Evolutionary conservation across 2,888 invertebrate genomes (phyloP).

Genomic region (Lasioglossum villosulum): DNA sequence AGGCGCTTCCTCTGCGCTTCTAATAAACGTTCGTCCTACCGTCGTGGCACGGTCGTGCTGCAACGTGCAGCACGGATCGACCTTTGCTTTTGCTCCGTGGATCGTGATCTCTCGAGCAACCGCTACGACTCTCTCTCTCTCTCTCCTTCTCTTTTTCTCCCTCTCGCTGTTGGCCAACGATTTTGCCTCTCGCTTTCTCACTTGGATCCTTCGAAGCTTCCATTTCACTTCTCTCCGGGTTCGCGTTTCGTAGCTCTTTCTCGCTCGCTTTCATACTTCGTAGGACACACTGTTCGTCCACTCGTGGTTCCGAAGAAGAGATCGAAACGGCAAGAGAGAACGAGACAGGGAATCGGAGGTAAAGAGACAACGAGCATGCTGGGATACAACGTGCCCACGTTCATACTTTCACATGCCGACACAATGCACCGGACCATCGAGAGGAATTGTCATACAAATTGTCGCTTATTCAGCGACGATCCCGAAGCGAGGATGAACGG

Average conservation of each 20-base stretch:
- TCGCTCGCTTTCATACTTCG: constrained; percentile 30
- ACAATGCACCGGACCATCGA: constrained; percentile 75
- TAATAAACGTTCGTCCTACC: constrained; percentile 79
- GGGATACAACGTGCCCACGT: constrained; percentile 68
- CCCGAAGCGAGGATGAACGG: constrained; percentile 60
- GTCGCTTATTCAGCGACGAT: constrained; percentile 76
- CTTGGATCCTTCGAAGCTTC: constrained; percentile 2
- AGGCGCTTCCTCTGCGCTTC: constrained; percentile 82
- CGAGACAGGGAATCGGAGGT: constrained; percentile 18
- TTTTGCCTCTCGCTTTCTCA: constrained; percentile 16
- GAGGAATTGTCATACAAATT: constrained; percentile 81
- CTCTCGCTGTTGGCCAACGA: neutral
- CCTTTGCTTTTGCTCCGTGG: constrained; percentile 76
- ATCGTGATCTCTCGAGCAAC: constrained; percentile 74
- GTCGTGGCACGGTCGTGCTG: constrained; percentile 70
- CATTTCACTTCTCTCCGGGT: constrained; percentile 13
- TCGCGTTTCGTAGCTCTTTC: constrained; percentile 13
- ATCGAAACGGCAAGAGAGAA: constrained; percentile 31
- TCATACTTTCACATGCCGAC: constrained; percentile 72
- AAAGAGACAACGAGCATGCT: constrained; percentile 54
- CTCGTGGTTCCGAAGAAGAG: constrained; percentile 53
- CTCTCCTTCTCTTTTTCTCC: constrained; percentile 18
- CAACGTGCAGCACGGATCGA: constrained; percentile 77
- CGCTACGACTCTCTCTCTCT: constrained; percentile 21
- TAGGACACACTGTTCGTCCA: constrained; percentile 45